These are phyloP conservation scores for Anolis carolinensis DNA, from an alignment of 2,113 vertebrate species.

Conservation along the genomic window DNA sequence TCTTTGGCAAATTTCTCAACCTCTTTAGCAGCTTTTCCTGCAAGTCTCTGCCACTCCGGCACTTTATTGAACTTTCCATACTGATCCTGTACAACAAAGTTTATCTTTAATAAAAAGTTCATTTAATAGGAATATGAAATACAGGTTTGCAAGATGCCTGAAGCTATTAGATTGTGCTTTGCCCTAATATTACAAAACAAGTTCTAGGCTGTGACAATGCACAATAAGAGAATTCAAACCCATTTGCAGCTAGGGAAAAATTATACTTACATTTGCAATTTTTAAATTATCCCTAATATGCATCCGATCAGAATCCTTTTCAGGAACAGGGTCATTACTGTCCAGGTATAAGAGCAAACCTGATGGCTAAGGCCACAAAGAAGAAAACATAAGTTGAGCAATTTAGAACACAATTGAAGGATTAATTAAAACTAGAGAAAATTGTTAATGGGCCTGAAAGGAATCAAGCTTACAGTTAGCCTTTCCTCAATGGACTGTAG, in stretches of 20 bases:
- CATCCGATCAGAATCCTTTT: slow-evolving; percentile 96
- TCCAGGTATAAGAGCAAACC: slow-evolving; percentile 94
- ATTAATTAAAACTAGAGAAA: not conserved
- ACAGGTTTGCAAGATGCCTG: not conserved
- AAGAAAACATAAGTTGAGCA: not conserved
- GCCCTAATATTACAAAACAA: not conserved
- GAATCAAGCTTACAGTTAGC: not conserved
- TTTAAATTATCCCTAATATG: slow-evolving; percentile 97
- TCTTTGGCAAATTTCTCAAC: slow-evolving; percentile 99
- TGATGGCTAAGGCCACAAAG: slow-evolving; percentile 81
- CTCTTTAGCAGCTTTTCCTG: slow-evolving; percentile 98
- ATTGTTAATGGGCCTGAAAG: not conserved
- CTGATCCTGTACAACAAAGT: slow-evolving; percentile 84
- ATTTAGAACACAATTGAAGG: not conserved
- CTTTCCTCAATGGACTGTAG: not conserved
- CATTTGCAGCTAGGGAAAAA: not conserved
- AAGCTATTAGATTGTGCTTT: not conserved
- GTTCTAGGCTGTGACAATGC: too few relatives aligned
- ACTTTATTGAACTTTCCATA: slow-evolving; percentile 93
- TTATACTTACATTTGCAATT: slow-evolving; percentile 88
- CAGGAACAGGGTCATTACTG: slow-evolving; percentile 90
- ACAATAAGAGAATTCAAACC: not conserved
- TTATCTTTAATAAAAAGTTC: slow-evolving; percentile 17
- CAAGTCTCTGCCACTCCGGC: slow-evolving; percentile 96
- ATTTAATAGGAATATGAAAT: not conserved